Evolutionary conservation across 2,888 invertebrate species (phyloP).

Genomic region (Seladonia tumulorum): DNA sequence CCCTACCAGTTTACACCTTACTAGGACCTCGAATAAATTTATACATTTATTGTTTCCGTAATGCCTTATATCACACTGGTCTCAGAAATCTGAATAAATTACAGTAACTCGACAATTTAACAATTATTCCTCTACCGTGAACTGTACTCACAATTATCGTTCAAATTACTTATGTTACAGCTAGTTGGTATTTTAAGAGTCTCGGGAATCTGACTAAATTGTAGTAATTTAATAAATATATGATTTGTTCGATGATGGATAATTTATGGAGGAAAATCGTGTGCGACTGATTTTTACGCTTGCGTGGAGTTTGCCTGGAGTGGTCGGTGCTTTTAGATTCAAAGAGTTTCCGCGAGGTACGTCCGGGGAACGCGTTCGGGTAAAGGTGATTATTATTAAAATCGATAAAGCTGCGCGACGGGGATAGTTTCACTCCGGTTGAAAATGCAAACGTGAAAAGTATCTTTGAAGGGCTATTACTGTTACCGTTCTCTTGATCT

Average conservation of each 20-base stretch:
- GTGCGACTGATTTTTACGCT: not conserved
- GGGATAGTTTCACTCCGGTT: slow-evolving; percentile 47
- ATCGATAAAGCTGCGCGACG: slow-evolving; percentile 53
- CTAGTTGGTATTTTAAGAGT: too few relatives aligned
- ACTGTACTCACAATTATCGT: too few relatives aligned
- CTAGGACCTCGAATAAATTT: not conserved
- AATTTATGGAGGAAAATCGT: not conserved
- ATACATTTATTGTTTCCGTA: too few relatives aligned
- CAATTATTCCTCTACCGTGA: too few relatives aligned
- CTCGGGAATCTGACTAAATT: too few relatives aligned
- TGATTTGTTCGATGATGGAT: not conserved
- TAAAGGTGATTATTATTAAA: slow-evolving; percentile 47
- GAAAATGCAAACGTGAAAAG: slow-evolving; percentile 67
- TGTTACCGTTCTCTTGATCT: slow-evolving; percentile 70
- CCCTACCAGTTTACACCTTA: not conserved
- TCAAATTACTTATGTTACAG: too few relatives aligned
- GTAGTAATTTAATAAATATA: not conserved
- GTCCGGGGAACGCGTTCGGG: not conserved
- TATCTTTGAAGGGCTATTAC: slow-evolving; percentile 69
- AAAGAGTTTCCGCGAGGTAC: not conserved
- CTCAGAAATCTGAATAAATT: too few relatives aligned
- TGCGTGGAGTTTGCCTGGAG: not conserved
- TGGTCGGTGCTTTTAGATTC: not conserved
- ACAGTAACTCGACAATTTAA: too few relatives aligned
- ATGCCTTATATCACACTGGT: too few relatives aligned